Evolutionary conservation across 2,888 invertebrate species (phyloP).

Genomic region (Oscheius sp.): DNA sequence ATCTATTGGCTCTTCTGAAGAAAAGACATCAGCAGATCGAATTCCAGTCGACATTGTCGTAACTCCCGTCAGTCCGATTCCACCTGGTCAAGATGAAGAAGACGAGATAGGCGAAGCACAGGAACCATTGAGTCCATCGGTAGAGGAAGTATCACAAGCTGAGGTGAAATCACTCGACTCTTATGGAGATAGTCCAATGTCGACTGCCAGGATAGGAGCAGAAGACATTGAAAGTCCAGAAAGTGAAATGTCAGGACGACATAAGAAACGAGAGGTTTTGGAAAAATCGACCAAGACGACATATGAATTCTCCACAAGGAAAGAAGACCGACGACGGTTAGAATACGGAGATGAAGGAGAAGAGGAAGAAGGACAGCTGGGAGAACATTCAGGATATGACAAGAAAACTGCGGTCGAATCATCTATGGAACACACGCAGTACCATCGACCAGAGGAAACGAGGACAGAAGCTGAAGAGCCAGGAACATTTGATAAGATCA

Average conservation of each 20-base stretch:
- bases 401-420: constrained; percentile 12
- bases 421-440: neutral
- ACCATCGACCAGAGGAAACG: neutral
- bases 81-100: constrained; percentile 34
- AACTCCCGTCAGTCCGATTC: constrained; percentile 44
- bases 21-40: constrained; percentile 4
- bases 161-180: constrained; percentile 36
- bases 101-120: constrained; percentile 42
- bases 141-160: constrained; percentile 41
- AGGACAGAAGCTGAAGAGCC: neutral
- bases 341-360: constrained; percentile 86
- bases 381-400: neutral
- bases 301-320: constrained; percentile 2
- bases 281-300: constrained; percentile 7
- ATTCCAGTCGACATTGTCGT: constrained; percentile 39
- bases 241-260: neutral
- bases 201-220: too few relatives aligned
- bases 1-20: neutral
- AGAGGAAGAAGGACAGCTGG: constrained; percentile 85
- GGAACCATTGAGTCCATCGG: constrained; percentile 41
- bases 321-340: constrained; percentile 70
- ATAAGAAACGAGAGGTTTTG: constrained; percentile 10
- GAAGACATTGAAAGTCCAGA: neutral
- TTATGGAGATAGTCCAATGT: constrained; percentile 15
- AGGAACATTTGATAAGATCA: neutral